These are phyloP conservation scores for Caenorhabditis wallacei DNA, from an alignment of 2,888 invertebrate species.

Conservation along the genomic window DNA sequence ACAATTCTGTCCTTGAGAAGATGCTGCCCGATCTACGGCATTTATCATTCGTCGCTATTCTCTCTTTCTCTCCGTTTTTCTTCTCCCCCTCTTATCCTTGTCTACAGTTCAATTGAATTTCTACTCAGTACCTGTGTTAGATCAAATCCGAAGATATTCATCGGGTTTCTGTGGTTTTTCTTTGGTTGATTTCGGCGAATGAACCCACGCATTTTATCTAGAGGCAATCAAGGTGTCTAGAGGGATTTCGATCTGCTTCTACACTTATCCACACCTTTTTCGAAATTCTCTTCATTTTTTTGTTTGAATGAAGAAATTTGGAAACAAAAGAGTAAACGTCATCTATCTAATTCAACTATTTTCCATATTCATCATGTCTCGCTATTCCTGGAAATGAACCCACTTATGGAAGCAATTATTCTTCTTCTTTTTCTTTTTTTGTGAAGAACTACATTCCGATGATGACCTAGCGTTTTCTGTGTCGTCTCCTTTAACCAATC, in stretches of 20 bases:
- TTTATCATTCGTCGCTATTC: conserved; percentile 51
- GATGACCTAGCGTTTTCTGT: background rate
- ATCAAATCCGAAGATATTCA: conserved; percentile 23
- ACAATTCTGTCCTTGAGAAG: conserved; percentile 46
- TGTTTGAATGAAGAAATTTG: too few relatives aligned
- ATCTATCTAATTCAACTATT: background rate
- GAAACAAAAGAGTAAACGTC: background rate
- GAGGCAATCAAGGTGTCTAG: background rate
- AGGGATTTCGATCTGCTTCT: background rate
- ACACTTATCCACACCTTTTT: too few relatives aligned
- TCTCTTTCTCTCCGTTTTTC: conserved; percentile 7
- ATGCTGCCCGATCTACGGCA: conserved; percentile 46
- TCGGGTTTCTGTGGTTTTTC: conserved; percentile 11
- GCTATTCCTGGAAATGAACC: background rate
- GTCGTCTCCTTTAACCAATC: background rate
- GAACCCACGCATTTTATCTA: conserved; percentile 1
- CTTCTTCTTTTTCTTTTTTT: background rate
- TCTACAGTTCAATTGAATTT: conserved; percentile 8
- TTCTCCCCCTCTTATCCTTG: conserved; percentile 2
- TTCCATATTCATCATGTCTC: background rate
- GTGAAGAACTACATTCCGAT: background rate
- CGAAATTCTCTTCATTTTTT: too few relatives aligned
- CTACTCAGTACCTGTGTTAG: conserved; percentile 27
- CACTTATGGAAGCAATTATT: conserved; percentile 13
- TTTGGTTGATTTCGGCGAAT: background rate